Base-by-base conservation (phyloP, 2,113 vertebrate genomes). In the Amia ocellicauda region DNA sequence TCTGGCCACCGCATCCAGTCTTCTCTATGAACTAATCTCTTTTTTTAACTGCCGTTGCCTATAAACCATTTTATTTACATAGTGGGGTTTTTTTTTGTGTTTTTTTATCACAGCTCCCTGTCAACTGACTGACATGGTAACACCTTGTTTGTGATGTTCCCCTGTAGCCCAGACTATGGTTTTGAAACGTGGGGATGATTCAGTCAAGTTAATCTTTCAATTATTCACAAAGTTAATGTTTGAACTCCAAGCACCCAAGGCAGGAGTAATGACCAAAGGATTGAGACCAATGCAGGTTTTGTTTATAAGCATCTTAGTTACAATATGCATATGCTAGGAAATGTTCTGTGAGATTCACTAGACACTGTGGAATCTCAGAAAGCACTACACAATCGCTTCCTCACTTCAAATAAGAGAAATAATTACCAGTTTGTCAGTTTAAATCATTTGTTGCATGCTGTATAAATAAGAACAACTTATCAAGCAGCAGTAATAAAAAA, bases 141-240 rank as follows among this genome's bases (percentile, higher is more conserved):
- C 23, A 47, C 43, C n/a, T 47, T 47, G 43, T 47, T 8, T 1
- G 42, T 10, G 43, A 31, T 19, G 17, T 26, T 20, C n/a, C 22
- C 16, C 4, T 45, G n/a, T 2, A 22, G 47, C n/a, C 29, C 36
- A 41, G 3, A 13, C 42, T 11, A 14, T n/a, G 19, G 45, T 62
- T 49, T 56, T n/a, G 14, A 27, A n/a, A 27, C 28, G 5, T 36
- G 43, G 16, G 29, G 26, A 19, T 7, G 7, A 58, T 50, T 40
- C 52, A 45, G 16, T 11, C 4, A 42, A 26, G 24, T 22, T 27
- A 45, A 36, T 58, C 28, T 49, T 40, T 66, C 52, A 60, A 43
- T 60, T 28, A 53, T 42, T 28, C 56, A 60, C 54, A 13, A 23
- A 53, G 64, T 66, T 66, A 54, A 60, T 66, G 36, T 4, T 11